Evolutionary conservation across 2,888 invertebrate genomes (phyloP), one percentile per base, ranked within the genome.

Genomic region (Cephus nigrinus): DNA sequence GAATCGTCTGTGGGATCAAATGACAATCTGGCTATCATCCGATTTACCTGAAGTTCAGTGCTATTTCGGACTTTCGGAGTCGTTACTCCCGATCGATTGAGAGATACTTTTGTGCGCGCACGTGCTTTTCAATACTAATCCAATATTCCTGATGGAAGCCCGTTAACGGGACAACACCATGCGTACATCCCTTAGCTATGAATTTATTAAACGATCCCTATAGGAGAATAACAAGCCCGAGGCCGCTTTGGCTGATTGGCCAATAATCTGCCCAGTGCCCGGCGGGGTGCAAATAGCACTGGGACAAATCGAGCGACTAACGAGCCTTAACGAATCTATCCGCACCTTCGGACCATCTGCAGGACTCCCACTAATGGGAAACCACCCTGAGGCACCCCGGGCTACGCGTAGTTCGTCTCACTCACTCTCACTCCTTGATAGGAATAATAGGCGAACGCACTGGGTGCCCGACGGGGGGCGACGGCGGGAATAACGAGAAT

Each of bases 301-400:
- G n/a, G 30, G 69, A 69, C 69, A 69, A 82, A 81, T 80, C 77
- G 83, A 35, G 78, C 74, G 81, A 76, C 85, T 90, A 90, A 90
- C 88, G 87, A 90, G 85, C 81, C 78, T 87, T 89, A 90, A 90
- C 88, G 89, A 90, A 88, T 87, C 87, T 84, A 82, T 87, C 86
- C 85, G 85, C 87, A 88, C 87, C 85, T 36, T 86, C 84, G 85
- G 79, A 86, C 90, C 90, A 90, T 90, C 90, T 90, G 90, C 85
- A 87, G 84, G 83, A 85, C 85, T 81, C 80, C 82, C 76, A 82
- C 82, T 88, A 88, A 89, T 85, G 81, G 87, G 84, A 85, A 81
- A 82, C 81, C 78, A 71, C 77, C 86, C 83, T 79, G 75, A 84
- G 32, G 33, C 33, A 33, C 33, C 36, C 36, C 0, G 36, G 36